phyloP scores from a whole-genome alignment of 2,888 invertebrate species.

The Drosophila subsilvestris region DNA sequence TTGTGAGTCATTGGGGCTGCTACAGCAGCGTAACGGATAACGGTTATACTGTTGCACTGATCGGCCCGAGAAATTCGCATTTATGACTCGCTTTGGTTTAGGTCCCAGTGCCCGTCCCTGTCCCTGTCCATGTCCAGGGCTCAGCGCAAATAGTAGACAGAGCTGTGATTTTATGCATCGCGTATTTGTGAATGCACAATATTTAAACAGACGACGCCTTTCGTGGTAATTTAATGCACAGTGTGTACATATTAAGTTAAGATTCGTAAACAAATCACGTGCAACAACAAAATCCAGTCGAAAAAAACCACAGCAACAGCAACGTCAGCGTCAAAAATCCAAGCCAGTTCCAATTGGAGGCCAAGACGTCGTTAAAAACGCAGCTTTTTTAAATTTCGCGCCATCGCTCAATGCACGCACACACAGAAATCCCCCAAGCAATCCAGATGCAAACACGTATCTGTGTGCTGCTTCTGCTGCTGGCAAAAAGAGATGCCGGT shows the following conservation, averaged over 20 bases:
- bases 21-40: not conserved
- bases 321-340: conserved; percentile 22
- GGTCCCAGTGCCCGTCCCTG: conserved; percentile 12
- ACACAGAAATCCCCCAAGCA: not conserved
- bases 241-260: conserved; percentile 72
- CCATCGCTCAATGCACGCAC: conserved; percentile 23
- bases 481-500: conserved; percentile 15
- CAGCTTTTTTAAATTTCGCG: conserved; percentile 45
- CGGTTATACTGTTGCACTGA: not conserved
- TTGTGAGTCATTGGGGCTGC: not conserved
- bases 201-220: conserved; percentile 67
- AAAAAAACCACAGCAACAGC: conserved; percentile 48
- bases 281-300: conserved; percentile 54
- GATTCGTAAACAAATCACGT: conserved; percentile 80
- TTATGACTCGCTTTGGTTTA: conserved; percentile 11
- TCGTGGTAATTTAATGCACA: conserved; percentile 73
- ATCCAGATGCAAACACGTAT: conserved; percentile 2
- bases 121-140: conserved; percentile 28
- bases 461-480: not conserved
- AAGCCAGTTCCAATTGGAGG: conserved; percentile 12
- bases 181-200: conserved; percentile 54
- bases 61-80: conserved; percentile 33
- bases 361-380: conserved; percentile 28
- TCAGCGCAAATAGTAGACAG: conserved; percentile 40
- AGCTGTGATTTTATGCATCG: conserved; percentile 60